A percentile compares a stretch with the other conserved stretches of the same genome.
Conservation (phyloP, 2,888 invertebrate species). For the Diarsia brunnea region DNA sequence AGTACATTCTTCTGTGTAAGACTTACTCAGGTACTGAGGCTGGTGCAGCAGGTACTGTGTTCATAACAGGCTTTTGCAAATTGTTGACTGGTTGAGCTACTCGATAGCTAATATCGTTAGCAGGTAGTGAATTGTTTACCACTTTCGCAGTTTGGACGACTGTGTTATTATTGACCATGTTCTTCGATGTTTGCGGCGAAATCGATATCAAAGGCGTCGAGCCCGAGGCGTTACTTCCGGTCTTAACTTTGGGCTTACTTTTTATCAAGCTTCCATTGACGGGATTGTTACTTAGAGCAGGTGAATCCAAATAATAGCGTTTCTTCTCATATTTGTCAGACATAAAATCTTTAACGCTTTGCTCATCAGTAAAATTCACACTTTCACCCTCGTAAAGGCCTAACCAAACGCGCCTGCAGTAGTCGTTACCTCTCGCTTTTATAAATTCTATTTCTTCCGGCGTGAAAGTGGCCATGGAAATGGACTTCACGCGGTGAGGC, state of each 20-base stretch:
- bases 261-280: slow-evolving; percentile 81
- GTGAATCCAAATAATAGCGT: slow-evolving; percentile 91
- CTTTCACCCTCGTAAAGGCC: slow-evolving; percentile 95
- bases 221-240: slow-evolving; percentile 74
- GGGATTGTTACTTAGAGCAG: slow-evolving; percentile 73
- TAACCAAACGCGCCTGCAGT: slow-evolving; percentile 97
- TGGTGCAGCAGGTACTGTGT: slow-evolving; percentile 68
- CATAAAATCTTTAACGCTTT: slow-evolving; percentile 98
- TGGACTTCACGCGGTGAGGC: slow-evolving; percentile 99
- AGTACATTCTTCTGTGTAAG: background rate
- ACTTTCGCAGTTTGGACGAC: slow-evolving; percentile 78
- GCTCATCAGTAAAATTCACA: slow-evolving; percentile 95
- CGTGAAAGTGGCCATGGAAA: slow-evolving; percentile 99
- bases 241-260: slow-evolving; percentile 81
- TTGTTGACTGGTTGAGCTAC: slow-evolving; percentile 82
- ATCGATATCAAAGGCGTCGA: slow-evolving; percentile 84
- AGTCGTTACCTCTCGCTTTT: slow-evolving; percentile 97
- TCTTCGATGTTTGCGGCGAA: slow-evolving; percentile 79
- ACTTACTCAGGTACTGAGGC: slow-evolving; percentile 87
- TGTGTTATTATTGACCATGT: slow-evolving; percentile 77
- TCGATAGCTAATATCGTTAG: slow-evolving; percentile 79
- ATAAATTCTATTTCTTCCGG: slow-evolving; percentile 98
- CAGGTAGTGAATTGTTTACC: slow-evolving; percentile 77
- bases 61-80: slow-evolving; percentile 76
- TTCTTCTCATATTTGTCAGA: slow-evolving; percentile 98